Conservation (phyloP, 2,797 vertebrate genomes). For the Artibeus lituratus region DNA sequence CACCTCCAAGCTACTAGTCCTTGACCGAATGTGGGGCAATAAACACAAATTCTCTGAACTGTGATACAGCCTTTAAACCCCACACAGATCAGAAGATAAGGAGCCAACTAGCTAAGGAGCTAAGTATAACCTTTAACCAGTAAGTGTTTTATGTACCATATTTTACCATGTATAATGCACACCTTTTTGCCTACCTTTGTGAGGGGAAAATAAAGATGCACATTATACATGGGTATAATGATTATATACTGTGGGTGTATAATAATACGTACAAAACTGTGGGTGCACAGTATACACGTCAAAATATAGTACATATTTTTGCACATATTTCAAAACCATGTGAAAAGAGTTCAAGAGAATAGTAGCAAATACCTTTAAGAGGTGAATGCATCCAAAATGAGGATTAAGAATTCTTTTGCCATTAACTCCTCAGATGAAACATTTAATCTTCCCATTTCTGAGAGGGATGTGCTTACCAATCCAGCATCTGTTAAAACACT, state of each 20-base stretch:
- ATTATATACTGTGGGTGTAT: too few species aligned
- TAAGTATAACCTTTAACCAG: not conserved
- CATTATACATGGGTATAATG: too few species aligned
- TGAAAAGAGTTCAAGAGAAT: not conserved
- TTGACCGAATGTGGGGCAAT: not conserved
- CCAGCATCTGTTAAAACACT: not conserved
- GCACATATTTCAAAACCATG: not conserved
- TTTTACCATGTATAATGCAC: too few species aligned
- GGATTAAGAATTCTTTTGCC: not conserved
- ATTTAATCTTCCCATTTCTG: not conserved
- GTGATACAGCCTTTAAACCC: not conserved
- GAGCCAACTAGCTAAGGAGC: not conserved
- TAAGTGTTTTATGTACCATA: not conserved
- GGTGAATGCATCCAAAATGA: not conserved
- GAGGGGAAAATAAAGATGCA: too few species aligned
- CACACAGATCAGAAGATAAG: not conserved
- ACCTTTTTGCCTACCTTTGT: too few species aligned
- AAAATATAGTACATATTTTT: not conserved
- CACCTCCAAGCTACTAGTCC: not conserved
- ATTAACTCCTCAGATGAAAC: not conserved
- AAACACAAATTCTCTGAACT: slow-evolving; percentile 12
- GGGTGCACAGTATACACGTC: too few species aligned
- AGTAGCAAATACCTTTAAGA: not conserved
- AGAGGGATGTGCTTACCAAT: not conserved
- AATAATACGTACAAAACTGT: too few species aligned